These are phyloP conservation scores for Dysidea cf. avara DNA, from an alignment of 37 sponge, comb jelly and placozoan genomes.

Conservation along the genomic window DNA sequence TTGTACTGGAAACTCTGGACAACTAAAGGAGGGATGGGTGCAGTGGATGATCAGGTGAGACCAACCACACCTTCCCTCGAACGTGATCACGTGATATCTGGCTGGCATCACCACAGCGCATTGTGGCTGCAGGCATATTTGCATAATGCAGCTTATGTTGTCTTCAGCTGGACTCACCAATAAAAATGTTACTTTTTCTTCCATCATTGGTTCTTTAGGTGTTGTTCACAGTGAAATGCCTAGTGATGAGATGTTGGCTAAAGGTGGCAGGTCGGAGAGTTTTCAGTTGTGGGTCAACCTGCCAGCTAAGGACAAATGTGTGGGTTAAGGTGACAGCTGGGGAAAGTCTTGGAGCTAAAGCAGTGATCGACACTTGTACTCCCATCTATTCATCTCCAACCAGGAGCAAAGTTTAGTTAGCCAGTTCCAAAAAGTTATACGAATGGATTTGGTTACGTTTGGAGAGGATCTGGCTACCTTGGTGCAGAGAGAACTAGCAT, in stretches of 20 bases:
- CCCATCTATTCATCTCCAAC: conserved; percentile 65
- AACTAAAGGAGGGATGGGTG: conserved; percentile 72
- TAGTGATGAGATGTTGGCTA: conserved; percentile 55
- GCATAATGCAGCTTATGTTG: too few species aligned
- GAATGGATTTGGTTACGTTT: conserved; percentile 76
- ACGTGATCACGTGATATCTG: too few species aligned
- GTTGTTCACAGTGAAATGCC: conserved; percentile 93
- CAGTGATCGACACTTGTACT: conserved; percentile 72
- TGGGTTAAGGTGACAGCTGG: conserved; percentile 87
- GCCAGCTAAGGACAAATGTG: conserved; percentile 77
- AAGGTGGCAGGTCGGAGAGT: conserved; percentile 68
- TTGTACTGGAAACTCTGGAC: conserved; percentile 66
- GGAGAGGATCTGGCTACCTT: conserved; percentile 63
- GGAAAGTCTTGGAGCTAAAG: conserved; percentile 64
- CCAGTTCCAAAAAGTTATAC: conserved; percentile 55
- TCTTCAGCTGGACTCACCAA: too few species aligned
- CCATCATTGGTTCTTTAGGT: conserved; percentile 63
- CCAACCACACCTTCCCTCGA: too few species aligned
- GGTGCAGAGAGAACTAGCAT: conserved; percentile 50
- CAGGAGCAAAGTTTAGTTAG: conserved; percentile 60
- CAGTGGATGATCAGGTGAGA: conserved; percentile 97
- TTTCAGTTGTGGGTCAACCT: conserved; percentile 91
- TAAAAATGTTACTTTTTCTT: too few species aligned
- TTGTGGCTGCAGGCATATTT: too few species aligned
- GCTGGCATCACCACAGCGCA: too few species aligned